These are phyloP conservation scores for Carassius gibelio DNA, from an alignment of 2,113 vertebrate species.

Conservation along the genomic window DNA sequence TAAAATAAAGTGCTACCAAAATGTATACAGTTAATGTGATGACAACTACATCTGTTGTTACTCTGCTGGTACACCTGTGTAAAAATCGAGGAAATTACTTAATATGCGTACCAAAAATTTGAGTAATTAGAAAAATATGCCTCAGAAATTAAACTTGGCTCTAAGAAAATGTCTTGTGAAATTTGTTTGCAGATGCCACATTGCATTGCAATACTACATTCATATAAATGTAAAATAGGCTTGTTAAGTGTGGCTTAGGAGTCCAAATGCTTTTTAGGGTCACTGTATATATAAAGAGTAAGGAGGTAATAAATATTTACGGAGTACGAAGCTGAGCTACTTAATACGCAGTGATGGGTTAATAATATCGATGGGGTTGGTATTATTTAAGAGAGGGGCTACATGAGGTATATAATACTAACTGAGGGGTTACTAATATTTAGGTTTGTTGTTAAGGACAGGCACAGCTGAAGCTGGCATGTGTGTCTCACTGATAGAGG, in stretches of 20 bases:
- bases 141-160: not conserved
- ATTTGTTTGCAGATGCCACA: not conserved
- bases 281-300: not conserved
- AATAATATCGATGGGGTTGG: slow-evolving; percentile 46
- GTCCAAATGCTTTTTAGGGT: not conserved
- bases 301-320: slow-evolving; percentile 19
- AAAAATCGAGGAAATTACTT: not conserved
- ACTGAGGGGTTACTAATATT: slow-evolving; percentile 70
- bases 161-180: not conserved
- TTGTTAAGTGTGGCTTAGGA: not conserved
- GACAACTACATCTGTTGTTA: not conserved
- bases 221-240: not conserved
- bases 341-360: slow-evolving; percentile 25
- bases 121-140: not conserved
- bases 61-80: not conserved
- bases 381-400: slow-evolving; percentile 54
- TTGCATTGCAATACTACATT: not conserved
- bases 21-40: not conserved
- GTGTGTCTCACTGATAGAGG: slow-evolving; percentile 73
- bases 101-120: not conserved
- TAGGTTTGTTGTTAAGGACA: slow-evolving; percentile 66
- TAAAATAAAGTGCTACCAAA: too few relatives aligned
- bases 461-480: slow-evolving; percentile 70
- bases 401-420: slow-evolving; percentile 55
- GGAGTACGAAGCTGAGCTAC: slow-evolving; percentile 7